Evolutionary conservation across 2,797 vertebrate species (phyloP), one percentile per base, ranked within the genome.

Genomic region (Characodon lateralis): DNA sequence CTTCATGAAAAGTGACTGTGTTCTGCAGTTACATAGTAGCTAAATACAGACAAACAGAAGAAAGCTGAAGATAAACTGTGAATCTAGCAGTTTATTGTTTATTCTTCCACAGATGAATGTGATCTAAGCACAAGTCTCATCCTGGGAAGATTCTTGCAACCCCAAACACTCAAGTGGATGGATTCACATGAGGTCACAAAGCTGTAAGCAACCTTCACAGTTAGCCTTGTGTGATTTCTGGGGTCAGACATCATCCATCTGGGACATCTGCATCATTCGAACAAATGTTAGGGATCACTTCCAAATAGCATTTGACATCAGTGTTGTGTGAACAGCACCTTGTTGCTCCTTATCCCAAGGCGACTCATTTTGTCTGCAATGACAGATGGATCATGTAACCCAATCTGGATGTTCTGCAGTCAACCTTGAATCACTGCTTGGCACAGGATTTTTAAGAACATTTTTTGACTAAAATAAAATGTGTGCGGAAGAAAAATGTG

Each of bases 351-450:
- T 71, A 73, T 87, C 88, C 78, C 39, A 5, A 50, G 79, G 81
- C 80, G 79, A 73, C 82, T 89, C 73, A 77, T 87, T 87, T 78
- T 6, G 79, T 78, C 72, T 61, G 68, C 59, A 78, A 68, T 91
- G 90, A 93, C 76, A 81, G 89, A 92, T 82, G 78, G 74, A 55
- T 78, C 76, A 41, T 90, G 90, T 86, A 90, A 91, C 84, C 81
- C 70, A 72, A 91, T 86, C 84, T 82, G 55, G 65, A 55, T 73
- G 76, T 79, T 72, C 79, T 68, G 78, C 76, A 81, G 80, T 69
- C 73, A 20, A 71, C 55, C 69, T 53, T 66, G 78, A 85, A 58
- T 87, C 83, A 89, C 77, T 78, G 74, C 61, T 82, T 79, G 61
- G 69, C 31, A 2, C 65, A 66, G 43, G 66, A 84, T 63, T 31